These are phyloP conservation scores for Nyctereutes procyonoides DNA, from an alignment of 2,113 vertebrate genomes.

Conservation along the genomic window DNA sequence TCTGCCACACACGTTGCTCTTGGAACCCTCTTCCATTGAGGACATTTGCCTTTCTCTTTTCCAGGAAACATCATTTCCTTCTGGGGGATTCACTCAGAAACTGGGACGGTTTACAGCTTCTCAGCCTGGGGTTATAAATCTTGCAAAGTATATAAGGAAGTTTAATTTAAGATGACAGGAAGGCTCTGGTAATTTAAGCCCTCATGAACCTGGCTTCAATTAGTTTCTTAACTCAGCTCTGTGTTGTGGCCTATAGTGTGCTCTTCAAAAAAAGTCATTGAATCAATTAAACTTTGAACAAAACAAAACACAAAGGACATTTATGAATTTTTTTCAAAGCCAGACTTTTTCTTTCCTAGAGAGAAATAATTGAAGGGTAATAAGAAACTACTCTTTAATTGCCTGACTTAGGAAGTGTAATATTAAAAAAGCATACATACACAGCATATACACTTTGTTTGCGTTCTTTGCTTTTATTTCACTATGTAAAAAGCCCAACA, in stretches of 20 bases:
- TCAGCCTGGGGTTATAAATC: constrained; percentile 69
- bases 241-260: constrained; percentile 53
- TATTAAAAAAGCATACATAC: background rate
- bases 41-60: constrained; percentile 54
- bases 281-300: constrained; percentile 55
- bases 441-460: background rate
- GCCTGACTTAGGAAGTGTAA: background rate
- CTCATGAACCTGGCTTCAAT: constrained; percentile 68
- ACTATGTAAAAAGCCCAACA: background rate
- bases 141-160: constrained; percentile 58
- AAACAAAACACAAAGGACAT: background rate
- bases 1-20: constrained; percentile 44
- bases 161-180: constrained; percentile 77
- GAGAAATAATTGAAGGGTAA: constrained; percentile 24
- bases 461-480: background rate
- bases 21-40: background rate
- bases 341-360: background rate
- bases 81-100: constrained; percentile 65
- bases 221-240: constrained; percentile 63
- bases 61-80: constrained; percentile 67
- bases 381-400: constrained; percentile 1
- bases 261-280: constrained; percentile 50
- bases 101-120: constrained; percentile 64
- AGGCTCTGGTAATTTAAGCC: constrained; percentile 66
- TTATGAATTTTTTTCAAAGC: constrained; percentile 25